These are phyloP conservation scores for Microtus richardsoni DNA, from an alignment of 2,113 vertebrate genomes.

Conservation along the genomic window DNA sequence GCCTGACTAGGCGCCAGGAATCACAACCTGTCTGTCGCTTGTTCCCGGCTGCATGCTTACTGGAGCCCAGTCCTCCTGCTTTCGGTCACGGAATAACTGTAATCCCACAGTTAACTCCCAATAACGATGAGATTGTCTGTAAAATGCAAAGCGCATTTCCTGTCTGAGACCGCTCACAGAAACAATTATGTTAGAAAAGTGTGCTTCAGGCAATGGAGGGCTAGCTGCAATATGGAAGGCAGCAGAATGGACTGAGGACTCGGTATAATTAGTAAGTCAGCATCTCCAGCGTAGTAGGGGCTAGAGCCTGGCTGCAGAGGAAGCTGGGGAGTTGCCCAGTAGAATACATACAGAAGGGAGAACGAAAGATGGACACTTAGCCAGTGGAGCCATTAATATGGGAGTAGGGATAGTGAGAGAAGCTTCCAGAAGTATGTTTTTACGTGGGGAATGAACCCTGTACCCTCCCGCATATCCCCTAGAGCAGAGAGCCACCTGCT, in stretches of 20 bases:
- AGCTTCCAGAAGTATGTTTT: background rate
- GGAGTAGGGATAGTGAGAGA: background rate
- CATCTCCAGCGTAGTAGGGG: background rate
- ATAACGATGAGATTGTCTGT: background rate
- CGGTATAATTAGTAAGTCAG: background rate
- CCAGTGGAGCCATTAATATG: background rate
- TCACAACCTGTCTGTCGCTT: background rate
- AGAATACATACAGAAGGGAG: background rate
- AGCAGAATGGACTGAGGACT: background rate
- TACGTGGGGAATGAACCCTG: background rate
- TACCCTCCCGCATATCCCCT: background rate
- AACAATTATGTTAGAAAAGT: background rate
- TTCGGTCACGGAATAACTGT: background rate
- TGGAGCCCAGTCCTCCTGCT: background rate
- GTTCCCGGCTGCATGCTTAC: background rate
- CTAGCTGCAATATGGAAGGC: background rate
- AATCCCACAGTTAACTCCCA: background rate
- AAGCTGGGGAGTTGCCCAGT: background rate
- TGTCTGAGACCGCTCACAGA: background rate
- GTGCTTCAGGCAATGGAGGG: background rate
- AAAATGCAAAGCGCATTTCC: background rate
- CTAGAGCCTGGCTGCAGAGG: background rate
- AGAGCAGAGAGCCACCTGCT: background rate
- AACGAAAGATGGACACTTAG: background rate
- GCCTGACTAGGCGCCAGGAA: background rate